phyloP scores from a whole-genome alignment of 1,140 invertebrate genomes.

The Platyscapa corneri region DNA sequence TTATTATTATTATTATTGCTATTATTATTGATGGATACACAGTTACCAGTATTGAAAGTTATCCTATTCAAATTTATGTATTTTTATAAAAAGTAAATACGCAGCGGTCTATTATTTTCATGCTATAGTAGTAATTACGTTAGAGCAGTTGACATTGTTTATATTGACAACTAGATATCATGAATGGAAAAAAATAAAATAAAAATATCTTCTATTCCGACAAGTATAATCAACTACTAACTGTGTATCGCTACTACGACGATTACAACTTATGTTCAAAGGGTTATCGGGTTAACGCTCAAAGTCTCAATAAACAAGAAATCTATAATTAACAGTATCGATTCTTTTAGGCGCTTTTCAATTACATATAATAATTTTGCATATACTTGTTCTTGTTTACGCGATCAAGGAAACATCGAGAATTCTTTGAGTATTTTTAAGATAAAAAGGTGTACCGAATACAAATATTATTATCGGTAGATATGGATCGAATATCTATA shows the following conservation, averaged over 20 bases:
- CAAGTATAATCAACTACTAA: not conserved
- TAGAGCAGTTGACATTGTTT: not conserved
- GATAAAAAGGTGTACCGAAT: too few relatives aligned
- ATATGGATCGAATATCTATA: too few relatives aligned
- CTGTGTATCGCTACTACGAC: not conserved
- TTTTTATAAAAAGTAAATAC: not conserved
- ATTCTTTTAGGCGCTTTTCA: not conserved
- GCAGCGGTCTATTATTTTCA: not conserved
- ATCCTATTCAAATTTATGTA: not conserved
- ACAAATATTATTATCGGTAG: not conserved
- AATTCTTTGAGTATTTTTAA: too few relatives aligned
- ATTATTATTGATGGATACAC: too few relatives aligned
- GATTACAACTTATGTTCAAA: conserved; percentile 8
- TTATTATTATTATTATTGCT: too few relatives aligned
- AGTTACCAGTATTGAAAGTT: not conserved
- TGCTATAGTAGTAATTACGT: not conserved
- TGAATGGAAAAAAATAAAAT: not conserved
- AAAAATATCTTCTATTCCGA: not conserved
- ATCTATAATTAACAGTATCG: conserved; percentile 23
- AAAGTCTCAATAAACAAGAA: conserved; percentile 24
- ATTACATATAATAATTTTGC: not conserved
- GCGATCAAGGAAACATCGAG: too few relatives aligned
- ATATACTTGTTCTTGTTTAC: not conserved
- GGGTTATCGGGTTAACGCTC: conserved; percentile 24
- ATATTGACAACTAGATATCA: conserved; percentile 3